These are phyloP conservation scores for Monochamus saltuarius DNA, from an alignment of 1,140 invertebrate species.

Conservation along the genomic window DNA sequence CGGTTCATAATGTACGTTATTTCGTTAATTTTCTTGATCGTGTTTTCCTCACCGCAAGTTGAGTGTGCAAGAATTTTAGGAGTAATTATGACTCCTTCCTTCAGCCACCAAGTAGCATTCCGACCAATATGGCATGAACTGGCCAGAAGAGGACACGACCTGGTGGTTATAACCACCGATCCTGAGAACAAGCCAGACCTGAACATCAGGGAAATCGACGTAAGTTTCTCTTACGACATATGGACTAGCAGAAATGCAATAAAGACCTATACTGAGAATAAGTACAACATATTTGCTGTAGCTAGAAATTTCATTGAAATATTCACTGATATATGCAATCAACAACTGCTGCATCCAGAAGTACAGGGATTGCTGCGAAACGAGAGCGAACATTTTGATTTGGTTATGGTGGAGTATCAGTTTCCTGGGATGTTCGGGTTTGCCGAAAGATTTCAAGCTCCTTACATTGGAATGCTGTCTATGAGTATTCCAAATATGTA, in stretches of 20 bases:
- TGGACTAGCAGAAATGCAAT: background rate
- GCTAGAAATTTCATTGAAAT: background rate
- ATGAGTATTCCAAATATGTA: conserved; percentile 9
- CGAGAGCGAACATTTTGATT: conserved; percentile 41
- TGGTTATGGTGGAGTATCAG: conserved; percentile 40
- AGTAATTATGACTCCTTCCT: conserved; percentile 53
- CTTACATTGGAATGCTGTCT: conserved; percentile 38
- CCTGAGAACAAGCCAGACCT: conserved; percentile 29
- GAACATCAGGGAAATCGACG: conserved; percentile 40
- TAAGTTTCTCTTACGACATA: conserved; percentile 12
- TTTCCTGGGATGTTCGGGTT: conserved; percentile 33
- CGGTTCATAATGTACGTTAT: background rate
- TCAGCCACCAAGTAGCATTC: conserved; percentile 60
- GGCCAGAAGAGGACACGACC: conserved; percentile 32
- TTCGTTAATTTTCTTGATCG: background rate
- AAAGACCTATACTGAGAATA: background rate
- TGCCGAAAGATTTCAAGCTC: conserved; percentile 33
- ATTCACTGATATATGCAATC: background rate
- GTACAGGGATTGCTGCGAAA: conserved; percentile 45
- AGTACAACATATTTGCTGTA: conserved; percentile 1
- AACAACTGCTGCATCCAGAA: conserved; percentile 35
- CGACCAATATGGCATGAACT: conserved; percentile 43
- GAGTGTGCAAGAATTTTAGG: conserved; percentile 57
- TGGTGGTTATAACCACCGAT: conserved; percentile 33
- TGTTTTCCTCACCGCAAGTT: conserved; percentile 11